Evolutionary conservation across 2,888 invertebrate genomes (phyloP).

Genomic region (Andrena haemorrhoa): DNA sequence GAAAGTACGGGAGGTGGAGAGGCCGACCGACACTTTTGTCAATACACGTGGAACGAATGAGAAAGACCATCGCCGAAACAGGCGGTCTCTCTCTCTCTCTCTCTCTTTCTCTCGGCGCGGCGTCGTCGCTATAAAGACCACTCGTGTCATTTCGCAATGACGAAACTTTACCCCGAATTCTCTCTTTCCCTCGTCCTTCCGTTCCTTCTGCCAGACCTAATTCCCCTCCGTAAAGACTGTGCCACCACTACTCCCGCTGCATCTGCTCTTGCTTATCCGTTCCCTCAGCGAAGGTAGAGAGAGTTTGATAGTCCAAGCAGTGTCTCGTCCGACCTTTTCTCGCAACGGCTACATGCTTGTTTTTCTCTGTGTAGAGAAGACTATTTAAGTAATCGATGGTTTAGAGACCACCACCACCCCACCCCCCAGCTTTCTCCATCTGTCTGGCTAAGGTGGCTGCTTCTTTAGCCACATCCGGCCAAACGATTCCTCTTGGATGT

Average conservation of each 20-base stretch:
- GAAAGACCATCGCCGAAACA: slow-evolving; percentile 62
- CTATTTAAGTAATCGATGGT: no score
- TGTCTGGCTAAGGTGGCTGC: no score
- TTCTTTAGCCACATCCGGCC: no score
- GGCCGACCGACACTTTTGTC: slow-evolving; percentile 86
- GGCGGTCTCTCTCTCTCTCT: slow-evolving; percentile 35
- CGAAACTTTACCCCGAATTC: slow-evolving; percentile 86
- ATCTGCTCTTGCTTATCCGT: slow-evolving; percentile 31
- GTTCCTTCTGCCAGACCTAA: slow-evolving; percentile 44
- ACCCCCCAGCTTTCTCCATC: no score
- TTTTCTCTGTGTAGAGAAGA: no score
- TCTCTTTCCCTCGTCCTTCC: slow-evolving; percentile 67
- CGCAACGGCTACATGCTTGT: slow-evolving; percentile 26
- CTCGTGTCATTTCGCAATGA: slow-evolving; percentile 87
- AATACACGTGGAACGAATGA: slow-evolving; percentile 83
- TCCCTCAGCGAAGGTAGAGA: slow-evolving; percentile 38
- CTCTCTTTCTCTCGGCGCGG: slow-evolving; percentile 46
- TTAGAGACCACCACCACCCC: no score
- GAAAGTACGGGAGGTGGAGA: slow-evolving; percentile 84
- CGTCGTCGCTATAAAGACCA: slow-evolving; percentile 86
- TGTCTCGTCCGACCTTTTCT: slow-evolving; percentile 51
- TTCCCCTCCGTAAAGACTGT: slow-evolving; percentile 13
- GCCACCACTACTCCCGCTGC: neutral
- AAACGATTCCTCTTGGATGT: no score
- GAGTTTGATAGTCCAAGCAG: slow-evolving; percentile 79